These are phyloP conservation scores for Serrognathus titanus DNA, from an alignment of 2,888 invertebrate genomes.

Conservation along the genomic window DNA sequence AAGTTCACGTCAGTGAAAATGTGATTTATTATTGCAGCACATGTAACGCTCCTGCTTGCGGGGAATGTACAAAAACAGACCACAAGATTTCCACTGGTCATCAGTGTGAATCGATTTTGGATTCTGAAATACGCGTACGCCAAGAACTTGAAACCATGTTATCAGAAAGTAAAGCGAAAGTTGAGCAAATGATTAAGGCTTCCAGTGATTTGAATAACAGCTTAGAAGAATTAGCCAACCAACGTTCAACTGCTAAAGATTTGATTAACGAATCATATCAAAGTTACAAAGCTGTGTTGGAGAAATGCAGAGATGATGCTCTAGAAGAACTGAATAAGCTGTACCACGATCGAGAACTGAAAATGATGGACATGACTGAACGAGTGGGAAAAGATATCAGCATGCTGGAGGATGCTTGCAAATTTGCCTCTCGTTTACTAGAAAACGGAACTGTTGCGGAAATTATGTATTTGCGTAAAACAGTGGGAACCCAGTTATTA, in stretches of 20 bases:
- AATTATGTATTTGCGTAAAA: constrained; percentile 77
- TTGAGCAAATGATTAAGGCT: constrained; percentile 72
- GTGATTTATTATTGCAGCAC: constrained; percentile 85
- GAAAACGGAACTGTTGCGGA: constrained; percentile 83
- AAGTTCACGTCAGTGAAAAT: constrained; percentile 75
- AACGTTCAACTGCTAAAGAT: constrained; percentile 80
- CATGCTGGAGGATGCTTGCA: constrained; percentile 81
- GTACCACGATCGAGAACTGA: constrained; percentile 81
- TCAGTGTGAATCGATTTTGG: constrained; percentile 76
- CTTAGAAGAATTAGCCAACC: constrained; percentile 80
- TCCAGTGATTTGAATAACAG: constrained; percentile 73
- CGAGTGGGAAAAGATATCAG: constrained; percentile 76
- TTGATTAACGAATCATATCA: constrained; percentile 78
- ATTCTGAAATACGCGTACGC: constrained; percentile 71
- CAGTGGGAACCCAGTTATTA: constrained; percentile 73
- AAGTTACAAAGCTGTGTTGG: constrained; percentile 76
- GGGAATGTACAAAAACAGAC: constrained; percentile 78
- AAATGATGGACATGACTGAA: constrained; percentile 82
- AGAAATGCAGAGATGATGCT: constrained; percentile 74
- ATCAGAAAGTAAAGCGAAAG: constrained; percentile 71
- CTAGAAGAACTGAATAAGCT: constrained; percentile 69
- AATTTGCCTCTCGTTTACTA: constrained; percentile 76
- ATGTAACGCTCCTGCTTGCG: constrained; percentile 83
- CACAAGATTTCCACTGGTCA: constrained; percentile 79
- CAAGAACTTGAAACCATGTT: constrained; percentile 74